phyloP scores from a whole-genome alignment of 2,888 invertebrate genomes.

The Oxycera nigricornis region DNA sequence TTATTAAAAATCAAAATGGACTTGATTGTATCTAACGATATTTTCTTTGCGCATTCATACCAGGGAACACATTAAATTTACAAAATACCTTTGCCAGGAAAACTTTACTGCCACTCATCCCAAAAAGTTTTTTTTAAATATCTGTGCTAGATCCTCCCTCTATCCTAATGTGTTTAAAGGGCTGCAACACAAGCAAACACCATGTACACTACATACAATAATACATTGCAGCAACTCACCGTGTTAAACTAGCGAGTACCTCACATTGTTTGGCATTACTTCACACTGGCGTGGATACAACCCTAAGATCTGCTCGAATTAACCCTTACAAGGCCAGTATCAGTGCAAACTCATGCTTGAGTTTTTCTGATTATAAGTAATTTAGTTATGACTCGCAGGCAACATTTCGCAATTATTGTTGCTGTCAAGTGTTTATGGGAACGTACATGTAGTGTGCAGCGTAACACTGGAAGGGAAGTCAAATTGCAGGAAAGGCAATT shows the following conservation, averaged over 20 bases:
- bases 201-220: neutral
- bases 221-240: neutral
- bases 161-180: too few relatives aligned
- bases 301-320: neutral
- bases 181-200: too few relatives aligned
- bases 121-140: too few relatives aligned
- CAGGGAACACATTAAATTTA: too few relatives aligned
- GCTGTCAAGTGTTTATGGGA: neutral
- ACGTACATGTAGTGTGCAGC: neutral
- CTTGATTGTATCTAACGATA: too few relatives aligned
- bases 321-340: neutral
- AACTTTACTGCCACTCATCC: too few relatives aligned
- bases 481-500: neutral
- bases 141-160: too few relatives aligned
- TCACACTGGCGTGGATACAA: neutral
- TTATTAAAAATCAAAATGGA: too few relatives aligned
- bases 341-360: neutral
- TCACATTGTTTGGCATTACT: neutral
- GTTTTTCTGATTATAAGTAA: conserved; percentile 18
- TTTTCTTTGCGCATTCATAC: too few relatives aligned
- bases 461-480: neutral
- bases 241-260: neutral
- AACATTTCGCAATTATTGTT: neutral
- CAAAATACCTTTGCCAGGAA: too few relatives aligned
- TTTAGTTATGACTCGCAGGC: conserved; percentile 9